A percentile compares a stretch with the other conserved stretches of the same genome.
Evolutionary conservation across 92 coral and sea anemone genomes (phyloP).

Genomic region (Porites divaricata): DNA sequence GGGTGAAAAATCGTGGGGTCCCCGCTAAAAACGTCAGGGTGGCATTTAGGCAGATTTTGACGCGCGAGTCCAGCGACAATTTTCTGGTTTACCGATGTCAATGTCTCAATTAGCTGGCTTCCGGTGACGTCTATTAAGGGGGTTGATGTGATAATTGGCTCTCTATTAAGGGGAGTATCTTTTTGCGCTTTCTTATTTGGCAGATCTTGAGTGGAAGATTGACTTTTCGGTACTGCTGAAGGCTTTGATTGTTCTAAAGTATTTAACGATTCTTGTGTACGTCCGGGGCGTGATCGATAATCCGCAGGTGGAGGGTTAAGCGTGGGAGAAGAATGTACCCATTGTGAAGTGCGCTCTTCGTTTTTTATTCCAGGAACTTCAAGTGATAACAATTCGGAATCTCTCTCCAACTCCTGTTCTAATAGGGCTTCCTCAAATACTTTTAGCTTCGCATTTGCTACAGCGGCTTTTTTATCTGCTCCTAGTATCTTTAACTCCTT

Average conservation of each 20-base stretch:
- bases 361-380: too few species aligned
- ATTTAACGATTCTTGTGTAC: too few species aligned
- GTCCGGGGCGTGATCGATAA: background rate
- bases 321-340: conserved; percentile 5
- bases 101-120: conserved; percentile 35
- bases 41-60: conserved; percentile 10
- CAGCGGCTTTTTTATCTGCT: conserved; percentile 5
- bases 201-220: too few species aligned
- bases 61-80: conserved; percentile 26
- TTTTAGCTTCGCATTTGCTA: conserved; percentile 55
- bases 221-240: too few species aligned
- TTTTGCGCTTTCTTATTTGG: too few species aligned
- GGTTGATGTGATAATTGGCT: conserved; percentile 20
- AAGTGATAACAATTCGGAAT: background rate
- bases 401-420: conserved; percentile 4
- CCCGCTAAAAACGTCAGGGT: too few species aligned
- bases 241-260: too few species aligned
- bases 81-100: conserved; percentile 45
- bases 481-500: conserved; percentile 37
- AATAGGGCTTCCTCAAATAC: conserved; percentile 50
- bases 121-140: conserved; percentile 30
- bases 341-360: background rate
- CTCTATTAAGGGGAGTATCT: background rate
- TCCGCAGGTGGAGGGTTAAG: background rate
- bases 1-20: too few species aligned